A percentile compares a stretch with the other conserved stretches of the same genome.
phyloP scores from a whole-genome alignment of 2,888 invertebrate species.

The Gymnoscelis rufifasciata region DNA sequence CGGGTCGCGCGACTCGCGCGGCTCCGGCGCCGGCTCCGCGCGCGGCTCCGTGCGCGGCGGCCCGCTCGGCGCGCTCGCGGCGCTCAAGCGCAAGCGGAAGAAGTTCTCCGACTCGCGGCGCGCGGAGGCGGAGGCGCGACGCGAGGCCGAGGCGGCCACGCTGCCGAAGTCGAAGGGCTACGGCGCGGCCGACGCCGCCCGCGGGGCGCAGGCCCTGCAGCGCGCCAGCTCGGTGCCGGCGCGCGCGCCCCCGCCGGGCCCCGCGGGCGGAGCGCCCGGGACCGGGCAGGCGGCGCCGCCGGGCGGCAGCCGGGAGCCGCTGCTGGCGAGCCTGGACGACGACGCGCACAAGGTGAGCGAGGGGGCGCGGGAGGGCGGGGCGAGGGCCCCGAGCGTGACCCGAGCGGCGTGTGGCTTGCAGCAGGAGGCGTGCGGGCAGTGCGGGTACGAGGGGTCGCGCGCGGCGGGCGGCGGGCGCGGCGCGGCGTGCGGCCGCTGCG shows the following conservation, averaged over 20 bases:
- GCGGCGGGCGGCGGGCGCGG: constrained; percentile 18
- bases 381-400: too few species aligned
- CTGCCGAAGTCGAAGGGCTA: background rate
- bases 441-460: constrained; percentile 40
- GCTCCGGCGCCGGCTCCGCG: constrained; percentile 35
- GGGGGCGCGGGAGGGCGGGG: too few species aligned
- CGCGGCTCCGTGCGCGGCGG: constrained; percentile 55
- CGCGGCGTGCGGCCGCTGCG: constrained; percentile 73
- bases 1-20: constrained; percentile 36
- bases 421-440: constrained; percentile 39
- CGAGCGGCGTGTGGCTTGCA: background rate
- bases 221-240: constrained; percentile 48
- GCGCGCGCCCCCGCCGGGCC: constrained; percentile 33
- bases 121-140: constrained; percentile 55
- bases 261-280: constrained; percentile 25
- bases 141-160: constrained; percentile 6
- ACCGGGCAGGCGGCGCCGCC: constrained; percentile 28
- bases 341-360: constrained; percentile 61
- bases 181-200: background rate
- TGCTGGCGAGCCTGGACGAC: constrained; percentile 79
- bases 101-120: constrained; percentile 90
- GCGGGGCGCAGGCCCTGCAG: constrained; percentile 42
- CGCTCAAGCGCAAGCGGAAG: constrained; percentile 88
- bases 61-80: constrained; percentile 82
- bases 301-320: constrained; percentile 81